These are phyloP conservation scores for Schlechtendalia chinensis DNA, from an alignment of 1,140 invertebrate species.

Conservation along the genomic window DNA sequence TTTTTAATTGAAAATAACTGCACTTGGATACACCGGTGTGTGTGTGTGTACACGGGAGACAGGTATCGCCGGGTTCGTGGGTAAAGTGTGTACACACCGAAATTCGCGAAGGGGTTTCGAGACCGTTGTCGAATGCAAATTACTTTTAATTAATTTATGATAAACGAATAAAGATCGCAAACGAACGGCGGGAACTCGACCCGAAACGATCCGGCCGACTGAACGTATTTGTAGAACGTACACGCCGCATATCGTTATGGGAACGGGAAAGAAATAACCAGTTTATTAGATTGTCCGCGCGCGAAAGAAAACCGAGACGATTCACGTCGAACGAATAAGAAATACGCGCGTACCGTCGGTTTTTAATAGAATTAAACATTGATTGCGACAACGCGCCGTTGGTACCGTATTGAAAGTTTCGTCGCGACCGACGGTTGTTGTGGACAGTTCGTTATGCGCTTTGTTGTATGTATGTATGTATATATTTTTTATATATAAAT, in stretches of 20 bases:
- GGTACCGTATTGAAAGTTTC: no score
- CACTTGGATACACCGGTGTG: no score
- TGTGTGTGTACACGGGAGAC: no score
- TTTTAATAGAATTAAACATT: not conserved
- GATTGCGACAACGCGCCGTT: not conserved
- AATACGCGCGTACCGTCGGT: not conserved
- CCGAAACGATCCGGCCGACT: no score
- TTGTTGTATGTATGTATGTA: no score
- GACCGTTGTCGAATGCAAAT: slow-evolving; percentile 11
- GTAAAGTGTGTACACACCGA: not conserved
- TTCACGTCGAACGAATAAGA: not conserved
- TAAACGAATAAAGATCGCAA: slow-evolving; percentile 3
- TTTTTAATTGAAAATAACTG: no score
- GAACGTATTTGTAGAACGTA: no score
- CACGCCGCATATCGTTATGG: no score
- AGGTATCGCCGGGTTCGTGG: no score
- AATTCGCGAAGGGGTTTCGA: not conserved
- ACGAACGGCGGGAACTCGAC: not conserved
- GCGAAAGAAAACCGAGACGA: not conserved
- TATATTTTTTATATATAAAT: no score
- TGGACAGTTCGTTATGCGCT: not conserved
- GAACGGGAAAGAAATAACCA: no score
- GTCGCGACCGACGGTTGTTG: not conserved
- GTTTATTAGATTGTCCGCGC: no score
- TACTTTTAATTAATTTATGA: not conserved